phyloP scores from a whole-genome alignment of 2,113 vertebrate species.

The Sylvia atricapilla region DNA sequence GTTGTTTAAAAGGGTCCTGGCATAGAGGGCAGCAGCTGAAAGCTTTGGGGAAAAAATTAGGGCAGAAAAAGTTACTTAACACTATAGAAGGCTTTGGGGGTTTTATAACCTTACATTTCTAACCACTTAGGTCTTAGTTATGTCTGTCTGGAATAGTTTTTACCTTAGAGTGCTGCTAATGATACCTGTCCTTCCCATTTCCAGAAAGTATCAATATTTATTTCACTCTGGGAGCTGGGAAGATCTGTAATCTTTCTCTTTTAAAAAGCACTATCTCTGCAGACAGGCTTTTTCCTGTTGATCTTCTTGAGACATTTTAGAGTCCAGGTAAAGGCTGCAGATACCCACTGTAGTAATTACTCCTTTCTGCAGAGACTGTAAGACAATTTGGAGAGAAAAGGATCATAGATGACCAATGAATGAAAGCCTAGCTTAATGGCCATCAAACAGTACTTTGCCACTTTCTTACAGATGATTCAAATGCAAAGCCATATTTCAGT shows the following conservation, averaged over 20 bases:
- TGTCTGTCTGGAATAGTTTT: not conserved
- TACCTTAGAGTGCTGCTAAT: not conserved
- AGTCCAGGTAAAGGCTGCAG: not conserved
- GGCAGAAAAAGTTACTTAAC: not conserved
- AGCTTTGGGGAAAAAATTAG: not conserved
- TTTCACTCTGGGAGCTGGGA: not conserved
- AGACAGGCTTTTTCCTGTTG: not conserved
- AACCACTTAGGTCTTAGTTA: not conserved
- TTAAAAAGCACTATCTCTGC: not conserved
- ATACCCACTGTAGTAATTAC: constrained; percentile 5
- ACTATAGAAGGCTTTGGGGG: not conserved
- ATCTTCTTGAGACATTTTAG: not conserved
- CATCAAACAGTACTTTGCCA: not conserved
- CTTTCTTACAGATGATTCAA: not conserved
- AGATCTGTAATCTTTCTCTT: not conserved
- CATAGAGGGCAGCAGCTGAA: not conserved
- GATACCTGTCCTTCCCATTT: not conserved
- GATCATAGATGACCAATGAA: not conserved
- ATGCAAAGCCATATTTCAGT: not conserved
- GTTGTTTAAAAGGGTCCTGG: not conserved
- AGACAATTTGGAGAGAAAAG: not conserved
- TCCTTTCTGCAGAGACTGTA: not conserved
- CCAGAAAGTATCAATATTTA: not conserved
- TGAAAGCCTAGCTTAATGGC: not conserved
- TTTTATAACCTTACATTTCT: not conserved